Conservation (phyloP, 2,888 invertebrate species). For the Xestia rhomboidea region DNA sequence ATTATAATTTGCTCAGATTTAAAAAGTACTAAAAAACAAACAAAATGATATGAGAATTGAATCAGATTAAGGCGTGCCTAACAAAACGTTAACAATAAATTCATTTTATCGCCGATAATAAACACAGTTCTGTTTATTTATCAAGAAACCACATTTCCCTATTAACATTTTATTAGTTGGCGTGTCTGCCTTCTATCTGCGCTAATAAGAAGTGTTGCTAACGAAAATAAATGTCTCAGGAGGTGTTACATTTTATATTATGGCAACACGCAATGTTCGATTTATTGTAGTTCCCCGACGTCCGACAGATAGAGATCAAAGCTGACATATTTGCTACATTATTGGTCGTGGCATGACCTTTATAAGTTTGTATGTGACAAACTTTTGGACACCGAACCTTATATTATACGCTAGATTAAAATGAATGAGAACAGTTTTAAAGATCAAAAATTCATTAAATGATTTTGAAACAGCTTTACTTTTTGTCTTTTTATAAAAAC, state of each 20-base stretch:
- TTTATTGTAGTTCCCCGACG: constrained; percentile 67
- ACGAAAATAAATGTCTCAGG: constrained; percentile 86
- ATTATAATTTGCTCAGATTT: too few relatives aligned
- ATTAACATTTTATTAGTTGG: constrained; percentile 82
- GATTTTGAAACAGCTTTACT: neutral
- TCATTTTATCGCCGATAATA: constrained; percentile 60
- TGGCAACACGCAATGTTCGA: constrained; percentile 82
- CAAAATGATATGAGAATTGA: constrained; percentile 23
- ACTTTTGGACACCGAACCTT: neutral
- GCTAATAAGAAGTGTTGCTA: constrained; percentile 83
- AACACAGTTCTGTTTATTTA: constrained; percentile 74
- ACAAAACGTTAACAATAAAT: constrained; percentile 54
- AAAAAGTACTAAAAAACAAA: neutral
- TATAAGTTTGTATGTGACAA: constrained; percentile 33
- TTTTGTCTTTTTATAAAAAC: neutral
- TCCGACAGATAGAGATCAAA: constrained; percentile 58
- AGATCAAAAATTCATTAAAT: neutral
- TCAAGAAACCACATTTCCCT: constrained; percentile 79
- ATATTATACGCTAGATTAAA: neutral
- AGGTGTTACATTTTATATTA: constrained; percentile 87
- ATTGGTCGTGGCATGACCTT: constrained; percentile 36
- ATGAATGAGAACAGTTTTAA: neutral
- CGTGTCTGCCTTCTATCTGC: constrained; percentile 84
- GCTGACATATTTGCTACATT: constrained; percentile 49
- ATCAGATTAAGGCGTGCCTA: constrained; percentile 22